Evolutionary conservation across 2,797 vertebrate genomes (phyloP).

Genomic region (Gymnothorax javanicus): DNA sequence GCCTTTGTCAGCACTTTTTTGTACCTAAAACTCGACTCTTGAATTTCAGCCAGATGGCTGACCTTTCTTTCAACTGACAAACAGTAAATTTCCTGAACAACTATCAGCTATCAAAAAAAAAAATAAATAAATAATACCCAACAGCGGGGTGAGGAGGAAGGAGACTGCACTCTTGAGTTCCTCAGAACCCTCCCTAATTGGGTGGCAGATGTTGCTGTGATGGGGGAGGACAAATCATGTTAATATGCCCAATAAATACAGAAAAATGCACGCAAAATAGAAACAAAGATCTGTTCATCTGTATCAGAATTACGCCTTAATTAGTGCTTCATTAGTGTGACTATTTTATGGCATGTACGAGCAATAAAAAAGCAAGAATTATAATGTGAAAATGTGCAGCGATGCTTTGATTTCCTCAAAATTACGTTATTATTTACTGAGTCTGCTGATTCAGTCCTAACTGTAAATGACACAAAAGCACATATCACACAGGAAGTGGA

Average conservation of each 20-base stretch:
- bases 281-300: neutral
- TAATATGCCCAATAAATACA: neutral
- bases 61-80: constrained; percentile 29
- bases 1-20: constrained; percentile 23
- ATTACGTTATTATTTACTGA: neutral
- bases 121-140: neutral
- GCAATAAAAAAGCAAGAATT: neutral
- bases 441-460: neutral
- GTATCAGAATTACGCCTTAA: neutral
- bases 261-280: neutral
- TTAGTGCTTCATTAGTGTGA: neutral
- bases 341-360: neutral
- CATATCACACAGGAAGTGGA: neutral
- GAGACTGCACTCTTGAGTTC: neutral
- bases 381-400: neutral
- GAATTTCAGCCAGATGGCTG: constrained; percentile 26
- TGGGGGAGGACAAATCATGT: constrained; percentile 3
- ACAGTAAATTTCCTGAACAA: neutral
- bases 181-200: neutral
- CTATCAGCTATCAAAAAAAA: constrained; percentile 8
- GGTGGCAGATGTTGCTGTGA: neutral
- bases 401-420: neutral
- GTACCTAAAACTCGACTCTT: constrained; percentile 6
- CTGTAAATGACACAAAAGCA: neutral
- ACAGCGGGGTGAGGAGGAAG: neutral